Conservation (phyloP, 2,797 vertebrate genomes). For the Lacerta bilineata region DNA sequence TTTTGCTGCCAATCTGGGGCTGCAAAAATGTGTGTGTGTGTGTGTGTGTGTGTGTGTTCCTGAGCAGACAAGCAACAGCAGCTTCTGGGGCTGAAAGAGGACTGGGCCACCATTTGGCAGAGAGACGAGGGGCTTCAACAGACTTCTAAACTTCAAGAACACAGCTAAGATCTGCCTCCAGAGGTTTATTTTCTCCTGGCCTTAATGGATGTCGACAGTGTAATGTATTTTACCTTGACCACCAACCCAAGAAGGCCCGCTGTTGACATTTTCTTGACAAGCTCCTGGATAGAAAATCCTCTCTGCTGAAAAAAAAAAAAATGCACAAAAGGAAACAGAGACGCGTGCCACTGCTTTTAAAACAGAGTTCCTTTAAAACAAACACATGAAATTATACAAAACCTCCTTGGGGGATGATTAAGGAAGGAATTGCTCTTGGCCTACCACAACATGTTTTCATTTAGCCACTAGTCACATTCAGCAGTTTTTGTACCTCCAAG, state of each 20-base stretch:
- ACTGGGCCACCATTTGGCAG: no score
- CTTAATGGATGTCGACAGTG: constrained; percentile 14
- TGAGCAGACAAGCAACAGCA: no score
- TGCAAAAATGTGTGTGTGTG: neutral
- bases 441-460: constrained; percentile 70
- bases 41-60: no score
- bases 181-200: constrained; percentile 1
- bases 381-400: constrained; percentile 49
- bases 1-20: neutral
- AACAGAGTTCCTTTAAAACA: constrained; percentile 12
- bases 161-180: constrained; percentile 12
- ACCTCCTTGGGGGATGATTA: constrained; percentile 40
- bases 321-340: constrained; percentile 47
- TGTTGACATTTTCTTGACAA: constrained; percentile 38
- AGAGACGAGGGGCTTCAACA: no score
- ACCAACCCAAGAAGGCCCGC: constrained; percentile 11
- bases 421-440: constrained; percentile 69
- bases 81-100: no score
- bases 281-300: constrained; percentile 46
- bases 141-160: constrained; percentile 15
- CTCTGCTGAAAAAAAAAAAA: constrained; percentile 32
- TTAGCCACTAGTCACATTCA: constrained; percentile 71
- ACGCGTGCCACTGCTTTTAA: constrained; percentile 33
- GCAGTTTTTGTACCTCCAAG: constrained; percentile 65
- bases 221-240: constrained; percentile 19